Base-by-base conservation (phyloP, 2,797 vertebrate species). In the Muscicapa comitata region DNA sequence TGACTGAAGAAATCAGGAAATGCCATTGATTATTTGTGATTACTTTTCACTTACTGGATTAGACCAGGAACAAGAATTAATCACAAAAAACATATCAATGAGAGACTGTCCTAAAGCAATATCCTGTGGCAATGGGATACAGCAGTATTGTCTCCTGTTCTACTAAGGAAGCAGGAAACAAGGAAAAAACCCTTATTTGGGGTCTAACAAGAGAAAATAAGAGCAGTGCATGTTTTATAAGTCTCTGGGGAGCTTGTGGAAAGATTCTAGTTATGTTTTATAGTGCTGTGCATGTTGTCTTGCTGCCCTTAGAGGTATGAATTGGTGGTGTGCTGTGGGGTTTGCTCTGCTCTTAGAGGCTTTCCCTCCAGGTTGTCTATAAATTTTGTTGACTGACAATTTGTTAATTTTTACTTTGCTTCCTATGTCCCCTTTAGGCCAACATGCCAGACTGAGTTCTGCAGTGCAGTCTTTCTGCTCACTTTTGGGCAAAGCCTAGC, bases 401-500 rank as follows among this genome's bases (percentile, higher is more conserved):
- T 92, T 6, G 13, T 89, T 91, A 70, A 63, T 87, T 93, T 94
- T 96, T 48, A 48, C 43, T 91, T 93, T 85, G 71, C 63, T 94
- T 87, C 43, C 42, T 76, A 1, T 55, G 29, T 73, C 89, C 67
- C 84, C 81, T 85, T 80, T 58, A 89, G 86, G 74, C 59, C 51
- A 67, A 28, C 29, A 59, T 55, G 43, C 47, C 84, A 89, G 33
- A 73, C 40, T 76, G 40, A 45, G 45, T 91, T 93, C 78, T 85
- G 40, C 55, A 73, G 25, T 62, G 66, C n/a, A 81, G 43, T 35
- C 33, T 70, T 86, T 35, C 11, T 76, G 40, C 48, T 91, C 16
- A 18, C 7, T 85, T 89, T 87, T 73, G 43, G 67, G 74, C 21
- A 91, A 94, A 85, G 80, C 26, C 17, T 75, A 31, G 54, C 61